Evolutionary conservation across 2,113 vertebrate genomes (phyloP), one percentile per base, ranked within the genome.

Genomic region (Tachycineta bicolor): DNA sequence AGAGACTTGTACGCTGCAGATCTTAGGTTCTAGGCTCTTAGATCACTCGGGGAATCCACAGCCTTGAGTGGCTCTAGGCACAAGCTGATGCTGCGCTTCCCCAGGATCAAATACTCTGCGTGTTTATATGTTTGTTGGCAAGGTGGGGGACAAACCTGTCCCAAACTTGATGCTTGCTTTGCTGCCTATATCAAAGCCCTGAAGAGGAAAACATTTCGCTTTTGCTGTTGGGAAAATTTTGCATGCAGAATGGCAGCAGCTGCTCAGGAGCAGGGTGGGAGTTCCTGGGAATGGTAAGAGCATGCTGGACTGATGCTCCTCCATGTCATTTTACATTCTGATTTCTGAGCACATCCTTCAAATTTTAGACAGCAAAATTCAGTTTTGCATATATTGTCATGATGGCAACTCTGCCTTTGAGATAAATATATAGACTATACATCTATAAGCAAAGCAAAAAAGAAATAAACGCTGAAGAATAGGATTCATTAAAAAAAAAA

Each of bases 241-340:
- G 50, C 9, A 0, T 50, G 29, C 37, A 56, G 46, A 37, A 71
- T 24, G 24, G 59, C 65, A 73, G 67, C 50, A 83, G 63, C 76
- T 24, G 58, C 62, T 88, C 33, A 8, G 83, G 62, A 85, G 37
- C 43, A 26, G 34, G 12, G 33, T 55, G 63, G 69, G 64, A 84
- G 29, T 33, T 33, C n/a, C 71, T 74, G 71, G n/a, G 34, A 67
- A 39, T 15, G 2, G 41, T 31, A 21, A 31, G 22, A 69, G 4
- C 0, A 0, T 22, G n/a, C 21, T 62, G 13, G 65, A 67, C 29
- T 59, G 14, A 19, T 2, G 2, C 50, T 74, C 21, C 31, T 62
- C n/a, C 5, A 1, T 14, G 5, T 67, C 15, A 28, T 81, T 79
- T 74, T 33, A 33, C 9, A 9, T 71, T 67, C 81, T 14, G 21